phyloP scores from a whole-genome alignment of 2,888 invertebrate genomes.

The Heliconius erato region DNA sequence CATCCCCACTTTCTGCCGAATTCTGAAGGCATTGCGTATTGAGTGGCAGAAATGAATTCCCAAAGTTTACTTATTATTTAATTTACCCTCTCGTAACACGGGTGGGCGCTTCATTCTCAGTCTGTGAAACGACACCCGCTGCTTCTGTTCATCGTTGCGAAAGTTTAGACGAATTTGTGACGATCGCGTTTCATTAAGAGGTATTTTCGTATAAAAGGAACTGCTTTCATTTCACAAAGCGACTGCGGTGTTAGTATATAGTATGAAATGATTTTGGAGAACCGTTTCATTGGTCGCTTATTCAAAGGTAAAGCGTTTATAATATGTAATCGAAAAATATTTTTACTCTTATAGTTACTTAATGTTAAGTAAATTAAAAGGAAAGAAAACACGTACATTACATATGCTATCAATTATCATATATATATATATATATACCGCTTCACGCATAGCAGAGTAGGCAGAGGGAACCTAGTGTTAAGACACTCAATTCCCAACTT shows the following conservation, averaged over 20 bases:
- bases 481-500: too few species aligned
- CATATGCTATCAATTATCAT: background rate
- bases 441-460: background rate
- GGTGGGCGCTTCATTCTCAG: constrained; percentile 60
- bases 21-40: too few species aligned
- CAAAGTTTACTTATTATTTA: constrained; percentile 81
- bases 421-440: too few species aligned
- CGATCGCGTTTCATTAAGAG: constrained; percentile 81
- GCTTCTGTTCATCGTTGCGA: constrained; percentile 75
- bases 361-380: background rate
- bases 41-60: constrained; percentile 55
- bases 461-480: too few species aligned
- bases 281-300: constrained; percentile 80
- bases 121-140: constrained; percentile 71
- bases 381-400: background rate
- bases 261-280: constrained; percentile 74
- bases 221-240: constrained; percentile 78
- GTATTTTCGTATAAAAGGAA: constrained; percentile 77
- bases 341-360: background rate
- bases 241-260: constrained; percentile 63
- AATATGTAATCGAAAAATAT: background rate
- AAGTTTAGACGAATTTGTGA: constrained; percentile 82
- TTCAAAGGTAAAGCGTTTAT: constrained; percentile 66
- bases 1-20: too few species aligned
- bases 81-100: constrained; percentile 70